A percentile compares a stretch with the other conserved stretches of the same genome.
phyloP scores from a whole-genome alignment of 2,113 vertebrate species.

The Erythrocercus mccallii region DNA sequence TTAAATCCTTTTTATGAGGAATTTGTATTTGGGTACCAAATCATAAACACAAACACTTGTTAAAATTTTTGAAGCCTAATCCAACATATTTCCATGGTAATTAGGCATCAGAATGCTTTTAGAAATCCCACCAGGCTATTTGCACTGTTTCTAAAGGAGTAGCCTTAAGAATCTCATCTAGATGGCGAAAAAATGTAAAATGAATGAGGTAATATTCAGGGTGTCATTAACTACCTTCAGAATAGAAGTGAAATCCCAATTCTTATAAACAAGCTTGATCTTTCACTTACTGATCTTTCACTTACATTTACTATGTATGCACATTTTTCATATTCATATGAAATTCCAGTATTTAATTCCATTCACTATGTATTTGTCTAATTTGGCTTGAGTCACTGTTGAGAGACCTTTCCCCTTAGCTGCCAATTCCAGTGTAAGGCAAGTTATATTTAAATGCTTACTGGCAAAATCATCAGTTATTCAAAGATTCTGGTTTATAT shows the following conservation, averaged over 20 bases:
- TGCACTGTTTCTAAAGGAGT: background rate
- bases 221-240: background rate
- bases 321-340: background rate
- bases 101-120: background rate
- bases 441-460: conserved; percentile 6
- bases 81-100: background rate
- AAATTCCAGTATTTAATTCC: background rate
- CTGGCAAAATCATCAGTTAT: background rate
- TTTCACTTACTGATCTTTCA: background rate
- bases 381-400: background rate
- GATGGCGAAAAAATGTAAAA: background rate
- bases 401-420: background rate
- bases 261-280: background rate
- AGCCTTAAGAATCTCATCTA: background rate
- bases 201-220: background rate
- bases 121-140: background rate
- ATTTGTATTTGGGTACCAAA: background rate
- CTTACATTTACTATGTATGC: background rate
- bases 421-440: background rate
- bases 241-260: background rate
- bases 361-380: background rate
- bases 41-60: background rate
- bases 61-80: background rate
- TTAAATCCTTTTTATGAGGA: background rate
- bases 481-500: background rate